Base-by-base conservation (phyloP, 2,113 vertebrate genomes). In the Pongo abelii region DNA sequence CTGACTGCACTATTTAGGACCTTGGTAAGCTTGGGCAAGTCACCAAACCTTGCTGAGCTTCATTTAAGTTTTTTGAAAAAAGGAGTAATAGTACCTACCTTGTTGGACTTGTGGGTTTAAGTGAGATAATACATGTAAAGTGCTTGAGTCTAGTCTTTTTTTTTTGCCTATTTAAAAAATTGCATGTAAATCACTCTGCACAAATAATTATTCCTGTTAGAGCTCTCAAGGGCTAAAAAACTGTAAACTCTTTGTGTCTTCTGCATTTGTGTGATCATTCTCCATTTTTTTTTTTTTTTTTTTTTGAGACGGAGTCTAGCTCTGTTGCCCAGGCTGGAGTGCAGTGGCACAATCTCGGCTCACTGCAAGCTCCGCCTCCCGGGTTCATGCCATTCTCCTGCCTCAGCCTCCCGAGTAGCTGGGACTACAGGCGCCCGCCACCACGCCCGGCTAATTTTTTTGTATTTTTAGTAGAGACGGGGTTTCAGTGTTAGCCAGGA, bases 151-250 rank as follows among this genome's bases (percentile, higher is more conserved):
- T 81, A 90, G 43, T 74, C 38, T 64, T 87, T 2, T 59, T n/a
- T 79, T 72, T 52, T 84, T 85, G 20, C 70, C 27, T 55, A 16
- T 77, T 11, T 91, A 5, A 83, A 59, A 52, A 81, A 22, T 87
- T 93, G 35, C 22, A 77, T 87, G 81, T 70, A 91, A 75, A 83
- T 81, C 30, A 93, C 18, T 94, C 50, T 84, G 70, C n/a, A 91
- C 40, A 84, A 93, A 77, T 88, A 78, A 91, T 84, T 95, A 59
- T 91, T 91, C 43, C 43, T 8, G 18, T 89, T 61, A 94, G 83
- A 96, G 78, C 61, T 94, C 38, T 94, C 52, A 70, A 55, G 9
- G n/a, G 22, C 67, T 72, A 92, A 84, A 83, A 46, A 6, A 81
- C 13, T 80, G 32, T 79, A 78, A 78, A 87, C 8, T 4, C 18